phyloP scores from a whole-genome alignment of 1,140 invertebrate species.

The Teleogryllus occipitalis region DNA sequence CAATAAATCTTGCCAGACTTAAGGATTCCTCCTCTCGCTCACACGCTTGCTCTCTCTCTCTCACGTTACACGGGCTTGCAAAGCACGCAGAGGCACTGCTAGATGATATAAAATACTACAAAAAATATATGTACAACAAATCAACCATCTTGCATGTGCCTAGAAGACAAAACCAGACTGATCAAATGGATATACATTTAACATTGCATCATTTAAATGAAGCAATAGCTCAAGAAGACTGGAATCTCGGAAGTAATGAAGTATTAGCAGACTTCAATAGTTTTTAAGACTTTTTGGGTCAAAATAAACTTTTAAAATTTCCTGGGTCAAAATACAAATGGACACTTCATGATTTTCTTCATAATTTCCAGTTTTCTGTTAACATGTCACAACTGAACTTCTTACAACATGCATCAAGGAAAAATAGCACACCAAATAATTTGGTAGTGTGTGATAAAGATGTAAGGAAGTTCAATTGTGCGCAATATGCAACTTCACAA shows the following conservation, averaged over 20 bases:
- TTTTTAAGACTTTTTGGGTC: neutral
- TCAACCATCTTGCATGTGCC: slow-evolving; percentile 61
- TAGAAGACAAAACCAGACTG: slow-evolving; percentile 52
- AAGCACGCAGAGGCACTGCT: slow-evolving; percentile 17
- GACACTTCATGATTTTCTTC: neutral
- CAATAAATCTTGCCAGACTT: neutral
- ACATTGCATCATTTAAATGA: neutral
- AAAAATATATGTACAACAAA: neutral
- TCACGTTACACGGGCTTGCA: neutral
- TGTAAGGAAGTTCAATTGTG: no score
- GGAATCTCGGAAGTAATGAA: neutral
- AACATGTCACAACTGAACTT: neutral
- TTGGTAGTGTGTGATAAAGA: no score
- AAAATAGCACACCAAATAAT: no score
- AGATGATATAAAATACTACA: slow-evolving; percentile 25
- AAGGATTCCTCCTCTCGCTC: neutral
- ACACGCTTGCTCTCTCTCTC: neutral
- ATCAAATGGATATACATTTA: slow-evolving; percentile 35
- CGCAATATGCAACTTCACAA: no score
- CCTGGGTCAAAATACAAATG: neutral
- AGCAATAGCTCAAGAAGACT: neutral
- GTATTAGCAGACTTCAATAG: neutral
- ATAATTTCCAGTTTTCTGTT: neutral
- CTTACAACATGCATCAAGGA: neutral
- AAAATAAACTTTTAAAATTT: neutral